A percentile compares a stretch with the other conserved stretches of the same genome.
phyloP scores from a whole-genome alignment of 2,113 vertebrate species.

The Benitochromis conjunctus region DNA sequence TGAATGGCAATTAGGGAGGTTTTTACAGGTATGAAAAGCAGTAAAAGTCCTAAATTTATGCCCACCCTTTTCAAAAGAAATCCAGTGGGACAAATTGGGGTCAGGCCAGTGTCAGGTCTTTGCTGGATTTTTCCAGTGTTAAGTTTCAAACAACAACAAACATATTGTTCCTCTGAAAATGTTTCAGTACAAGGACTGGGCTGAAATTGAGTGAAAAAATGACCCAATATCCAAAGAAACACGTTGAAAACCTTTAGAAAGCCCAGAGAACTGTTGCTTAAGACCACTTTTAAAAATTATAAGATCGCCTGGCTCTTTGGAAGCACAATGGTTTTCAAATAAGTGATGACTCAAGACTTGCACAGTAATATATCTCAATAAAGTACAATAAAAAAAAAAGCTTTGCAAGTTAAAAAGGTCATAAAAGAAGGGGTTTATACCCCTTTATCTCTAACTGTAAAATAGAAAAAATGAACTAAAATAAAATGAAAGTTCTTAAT shows the following conservation, averaged over 20 bases:
- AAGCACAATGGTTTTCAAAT: not conserved
- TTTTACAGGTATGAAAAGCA: not conserved
- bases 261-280: accelerated
- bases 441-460: not conserved
- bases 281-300: not conserved
- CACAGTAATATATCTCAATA: not conserved
- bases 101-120: not conserved
- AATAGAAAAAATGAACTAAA: not conserved
- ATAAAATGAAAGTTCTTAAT: not conserved
- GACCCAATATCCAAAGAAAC: not conserved
- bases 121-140: not conserved
- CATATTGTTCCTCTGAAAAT: not conserved
- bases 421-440: not conserved
- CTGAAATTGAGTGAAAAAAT: not conserved
- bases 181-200: accelerated
- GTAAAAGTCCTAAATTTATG: not conserved
- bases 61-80: accelerated
- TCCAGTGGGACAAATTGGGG: not conserved
- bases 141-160: not conserved
- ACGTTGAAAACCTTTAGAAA: not conserved
- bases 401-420: not conserved
- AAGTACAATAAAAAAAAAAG: not conserved
- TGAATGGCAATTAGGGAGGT: not conserved
- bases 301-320: not conserved
- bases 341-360: not conserved